phyloP scores from a whole-genome alignment of 1,140 invertebrate species.

The Scaptomyza hsui region DNA sequence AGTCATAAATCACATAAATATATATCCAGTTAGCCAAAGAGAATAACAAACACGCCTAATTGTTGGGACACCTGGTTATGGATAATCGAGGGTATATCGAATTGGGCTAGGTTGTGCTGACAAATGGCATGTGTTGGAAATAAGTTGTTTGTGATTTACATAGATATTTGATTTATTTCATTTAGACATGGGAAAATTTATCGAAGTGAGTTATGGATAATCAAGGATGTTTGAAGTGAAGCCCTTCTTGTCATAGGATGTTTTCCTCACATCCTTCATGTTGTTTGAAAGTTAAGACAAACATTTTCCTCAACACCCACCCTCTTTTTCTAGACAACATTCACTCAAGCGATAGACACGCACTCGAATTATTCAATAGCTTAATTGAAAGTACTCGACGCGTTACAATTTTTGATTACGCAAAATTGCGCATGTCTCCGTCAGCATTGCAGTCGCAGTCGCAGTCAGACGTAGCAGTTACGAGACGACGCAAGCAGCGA shows the following conservation, averaged over 20 bases:
- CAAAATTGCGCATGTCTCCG: slow-evolving; percentile 65
- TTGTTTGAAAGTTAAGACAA: no score
- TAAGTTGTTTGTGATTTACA: not conserved
- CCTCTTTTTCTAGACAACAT: slow-evolving; percentile 45
- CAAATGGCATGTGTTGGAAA: slow-evolving; percentile 15
- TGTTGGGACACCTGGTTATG: slow-evolving; percentile 33
- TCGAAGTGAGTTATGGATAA: no score
- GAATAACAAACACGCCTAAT: slow-evolving; percentile 6
- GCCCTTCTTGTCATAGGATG: no score
- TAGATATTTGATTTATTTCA: not conserved
- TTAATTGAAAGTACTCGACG: slow-evolving; percentile 81
- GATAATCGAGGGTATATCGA: slow-evolving; percentile 12
- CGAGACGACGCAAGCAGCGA: slow-evolving; percentile 32
- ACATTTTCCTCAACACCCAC: no score
- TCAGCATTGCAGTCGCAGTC: slow-evolving; percentile 13
- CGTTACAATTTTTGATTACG: slow-evolving; percentile 80
- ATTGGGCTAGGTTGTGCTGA: slow-evolving; percentile 6
- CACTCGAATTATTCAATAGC: slow-evolving; percentile 79
- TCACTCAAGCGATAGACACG: slow-evolving; percentile 66
- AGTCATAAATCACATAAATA: slow-evolving; percentile 51
- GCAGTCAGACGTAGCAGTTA: slow-evolving; percentile 31
- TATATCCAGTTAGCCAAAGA: slow-evolving; percentile 64
- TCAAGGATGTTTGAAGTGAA: no score
- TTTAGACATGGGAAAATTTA: no score
- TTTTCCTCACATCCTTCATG: no score